Evolutionary conservation across 2,113 vertebrate species (phyloP), one percentile per base, ranked within the genome.

Genomic region (Steatornis caripensis): DNA sequence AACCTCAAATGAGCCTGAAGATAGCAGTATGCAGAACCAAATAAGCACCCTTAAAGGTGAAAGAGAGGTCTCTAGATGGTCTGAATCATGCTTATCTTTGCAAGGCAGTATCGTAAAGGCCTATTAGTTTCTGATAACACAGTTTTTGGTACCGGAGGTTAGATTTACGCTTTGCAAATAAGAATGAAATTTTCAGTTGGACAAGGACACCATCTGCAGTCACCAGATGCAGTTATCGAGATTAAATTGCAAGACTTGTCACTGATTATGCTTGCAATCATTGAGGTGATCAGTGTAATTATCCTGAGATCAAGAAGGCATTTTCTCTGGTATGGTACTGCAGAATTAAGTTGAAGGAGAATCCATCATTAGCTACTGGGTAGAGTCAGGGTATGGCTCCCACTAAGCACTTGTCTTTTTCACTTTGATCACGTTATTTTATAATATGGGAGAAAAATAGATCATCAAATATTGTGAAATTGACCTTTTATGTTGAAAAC

Each of bases 211-310:
- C 66, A 72, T 95, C 83, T 97, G 90, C 86, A 94, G 89, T 94
- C 88, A 89, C 66, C 90, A 96, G 80, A 65, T 97, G 95, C 81
- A 95, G 70, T 96, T 96, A 93, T 68, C 74, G 87, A 78, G 65
- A 95, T 92, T 77, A 65, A 88, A 92, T 95, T 94, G 74, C 78
- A 85, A 76, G 74, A 84, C 60, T 94, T 93, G 72, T 75, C 65
- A 85, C 81, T 83, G 92, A 92, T 96, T 94, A 84, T 96, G 64
- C 72, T 92, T 61, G 66, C 92, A 88, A 84, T 84, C 93, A 94
- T 89, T 87, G 93, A 93, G 57, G 77, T 96, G 88, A 91, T 96
- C 91, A 87, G 74, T 89, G 60, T 92, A 93, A 97, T 97, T 96
- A 95, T 84, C 74, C 78, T 94, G 82, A 95, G 80, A 93, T 90